Percentiles rank a stretch among this genome's conserved stretches.
phyloP scores from a whole-genome alignment of 2,113 vertebrate genomes.

The Podarcis cretensis region DNA sequence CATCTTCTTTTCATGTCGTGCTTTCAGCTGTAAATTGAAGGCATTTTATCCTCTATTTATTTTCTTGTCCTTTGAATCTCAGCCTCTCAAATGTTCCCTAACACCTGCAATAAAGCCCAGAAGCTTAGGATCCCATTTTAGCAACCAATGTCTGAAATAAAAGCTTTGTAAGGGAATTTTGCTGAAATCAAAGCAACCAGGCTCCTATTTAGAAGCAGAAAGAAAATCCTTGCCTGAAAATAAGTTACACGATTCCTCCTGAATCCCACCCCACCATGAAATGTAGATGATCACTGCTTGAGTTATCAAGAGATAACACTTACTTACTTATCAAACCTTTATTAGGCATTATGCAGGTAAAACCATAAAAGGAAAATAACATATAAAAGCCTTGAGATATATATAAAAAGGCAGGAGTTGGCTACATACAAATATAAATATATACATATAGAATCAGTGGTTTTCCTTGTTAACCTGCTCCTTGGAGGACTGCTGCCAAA shows the following conservation, averaged over 20 bases:
- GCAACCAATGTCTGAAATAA: not conserved
- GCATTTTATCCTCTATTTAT: not conserved
- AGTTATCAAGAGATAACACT: not conserved
- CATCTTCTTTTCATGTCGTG: conserved; percentile 1
- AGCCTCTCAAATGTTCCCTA: not conserved
- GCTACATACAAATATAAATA: no score
- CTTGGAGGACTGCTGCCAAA: no score
- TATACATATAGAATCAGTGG: no score
- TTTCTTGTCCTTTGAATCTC: conserved; percentile 3
- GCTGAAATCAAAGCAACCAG: not conserved
- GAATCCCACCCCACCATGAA: not conserved
- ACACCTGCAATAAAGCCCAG: not conserved
- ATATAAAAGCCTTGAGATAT: no score
- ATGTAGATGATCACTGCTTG: not conserved
- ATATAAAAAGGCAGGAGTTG: no score
- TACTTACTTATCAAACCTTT: no score
- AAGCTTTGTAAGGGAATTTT: not conserved
- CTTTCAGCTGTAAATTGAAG: not conserved
- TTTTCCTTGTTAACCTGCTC: no score
- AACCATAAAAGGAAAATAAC: no score
- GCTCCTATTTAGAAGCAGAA: not conserved
- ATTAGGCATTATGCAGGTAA: no score
- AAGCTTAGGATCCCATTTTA: conserved; percentile 11
- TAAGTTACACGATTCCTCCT: not conserved
- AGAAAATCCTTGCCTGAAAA: not conserved